phyloP scores from a whole-genome alignment of 2,113 vertebrate species.

The Acanthisitta chloris region DNA sequence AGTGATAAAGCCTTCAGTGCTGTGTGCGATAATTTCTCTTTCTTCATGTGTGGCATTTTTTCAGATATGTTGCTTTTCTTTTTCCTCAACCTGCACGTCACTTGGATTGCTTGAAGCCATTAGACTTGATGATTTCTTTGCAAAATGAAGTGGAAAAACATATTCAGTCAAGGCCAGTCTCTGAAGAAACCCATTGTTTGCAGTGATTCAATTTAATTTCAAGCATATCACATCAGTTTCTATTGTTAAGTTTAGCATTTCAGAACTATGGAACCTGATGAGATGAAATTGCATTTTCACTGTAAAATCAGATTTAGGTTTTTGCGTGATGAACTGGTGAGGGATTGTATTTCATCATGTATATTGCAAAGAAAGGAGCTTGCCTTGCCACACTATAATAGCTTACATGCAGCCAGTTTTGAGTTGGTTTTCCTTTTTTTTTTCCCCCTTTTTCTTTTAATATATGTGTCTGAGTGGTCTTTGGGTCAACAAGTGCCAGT shows the following conservation, averaged over 20 bases:
- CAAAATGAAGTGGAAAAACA: constrained; percentile 55
- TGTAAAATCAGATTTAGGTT: constrained; percentile 53
- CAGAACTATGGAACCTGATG: constrained; percentile 21
- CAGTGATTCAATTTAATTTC: constrained; percentile 56
- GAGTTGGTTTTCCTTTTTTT: neutral
- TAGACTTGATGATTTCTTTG: constrained; percentile 46
- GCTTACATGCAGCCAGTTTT: neutral
- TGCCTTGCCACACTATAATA: neutral
- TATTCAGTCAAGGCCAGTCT: constrained; percentile 27
- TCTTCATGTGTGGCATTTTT: neutral
- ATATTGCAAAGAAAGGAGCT: constrained; percentile 15
- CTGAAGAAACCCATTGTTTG: constrained; percentile 46
- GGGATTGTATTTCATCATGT: constrained; percentile 20
- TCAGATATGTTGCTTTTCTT: neutral
- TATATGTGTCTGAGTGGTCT: neutral
- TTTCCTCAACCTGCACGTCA: constrained; percentile 15
- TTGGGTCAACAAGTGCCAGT: neutral
- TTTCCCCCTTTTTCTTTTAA: neutral
- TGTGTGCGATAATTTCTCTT: neutral
- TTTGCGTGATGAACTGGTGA: constrained; percentile 48
- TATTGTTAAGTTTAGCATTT: constrained; percentile 50
- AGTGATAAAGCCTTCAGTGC: neutral
- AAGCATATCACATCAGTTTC: constrained; percentile 24
- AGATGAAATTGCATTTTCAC: constrained; percentile 54
- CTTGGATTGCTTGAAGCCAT: constrained; percentile 41